A percentile compares a stretch with the other conserved stretches of the same genome.
phyloP scores from a whole-genome alignment of 2,888 invertebrate species.

The Drosophila macrospina region DNA sequence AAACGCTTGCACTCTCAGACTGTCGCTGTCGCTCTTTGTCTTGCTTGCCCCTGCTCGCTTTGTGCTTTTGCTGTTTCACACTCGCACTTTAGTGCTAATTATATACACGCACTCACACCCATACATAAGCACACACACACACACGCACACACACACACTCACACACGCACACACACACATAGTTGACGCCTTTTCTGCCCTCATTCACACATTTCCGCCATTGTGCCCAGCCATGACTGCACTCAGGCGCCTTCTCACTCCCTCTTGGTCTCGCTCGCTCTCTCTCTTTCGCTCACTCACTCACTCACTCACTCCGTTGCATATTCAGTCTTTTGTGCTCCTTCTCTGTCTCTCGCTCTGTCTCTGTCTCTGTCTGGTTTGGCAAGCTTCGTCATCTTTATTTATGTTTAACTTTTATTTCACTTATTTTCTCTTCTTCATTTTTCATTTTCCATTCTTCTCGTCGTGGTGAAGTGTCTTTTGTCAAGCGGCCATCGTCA shows the following conservation, averaged over 20 bases:
- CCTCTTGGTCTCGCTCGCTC: constrained; percentile 16
- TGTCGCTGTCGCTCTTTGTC: neutral
- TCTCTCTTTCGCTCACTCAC: constrained; percentile 4
- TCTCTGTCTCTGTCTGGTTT: constrained; percentile 18
- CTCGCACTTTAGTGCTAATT: constrained; percentile 62
- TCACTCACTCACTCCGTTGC: constrained; percentile 11
- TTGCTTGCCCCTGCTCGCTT: neutral
- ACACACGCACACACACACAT: no score
- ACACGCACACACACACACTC: constrained; percentile 8
- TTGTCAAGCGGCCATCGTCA: constrained; percentile 75
- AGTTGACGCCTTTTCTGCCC: constrained; percentile 65
- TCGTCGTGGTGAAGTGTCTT: constrained; percentile 61
- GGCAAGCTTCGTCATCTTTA: constrained; percentile 79
- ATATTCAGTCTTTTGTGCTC: constrained; percentile 4
- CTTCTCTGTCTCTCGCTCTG: neutral
- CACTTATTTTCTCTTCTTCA: constrained; percentile 25
- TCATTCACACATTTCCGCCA: constrained; percentile 81
- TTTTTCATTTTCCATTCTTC: constrained; percentile 8
- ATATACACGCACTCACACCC: constrained; percentile 30
- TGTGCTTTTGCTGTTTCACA: constrained; percentile 16
- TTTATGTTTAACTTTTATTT: constrained; percentile 68
- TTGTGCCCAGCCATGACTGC: constrained; percentile 79
- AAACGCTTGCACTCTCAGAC: neutral
- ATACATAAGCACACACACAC: constrained; percentile 11
- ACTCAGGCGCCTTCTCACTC: constrained; percentile 47